Evolutionary conservation across 2,888 invertebrate species (phyloP).

Genomic region (Lamellibrachia satsuma): DNA sequence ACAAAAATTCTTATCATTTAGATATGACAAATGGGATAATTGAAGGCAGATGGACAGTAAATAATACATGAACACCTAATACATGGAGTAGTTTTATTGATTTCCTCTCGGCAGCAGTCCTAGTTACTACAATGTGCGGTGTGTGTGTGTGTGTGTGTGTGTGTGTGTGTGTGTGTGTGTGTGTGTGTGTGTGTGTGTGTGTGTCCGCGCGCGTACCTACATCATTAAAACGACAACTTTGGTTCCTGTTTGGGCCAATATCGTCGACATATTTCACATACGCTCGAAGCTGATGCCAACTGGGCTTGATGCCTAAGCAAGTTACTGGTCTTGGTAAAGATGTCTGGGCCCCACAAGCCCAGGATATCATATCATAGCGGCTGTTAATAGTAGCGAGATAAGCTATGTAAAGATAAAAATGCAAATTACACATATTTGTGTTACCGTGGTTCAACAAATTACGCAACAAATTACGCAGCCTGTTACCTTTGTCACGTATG

Average conservation of each 20-base stretch:
- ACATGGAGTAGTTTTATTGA: conserved; percentile 5
- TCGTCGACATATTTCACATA: too few species aligned
- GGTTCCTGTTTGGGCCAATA: background rate
- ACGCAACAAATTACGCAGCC: background rate
- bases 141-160: background rate
- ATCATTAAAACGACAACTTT: background rate
- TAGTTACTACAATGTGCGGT: background rate
- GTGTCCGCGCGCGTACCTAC: background rate
- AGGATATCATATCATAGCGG: background rate
- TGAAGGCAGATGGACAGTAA: background rate
- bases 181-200: background rate
- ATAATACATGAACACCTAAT: conserved; percentile 3
- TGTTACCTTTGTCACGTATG: background rate
- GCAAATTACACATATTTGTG: background rate
- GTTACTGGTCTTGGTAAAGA: background rate
- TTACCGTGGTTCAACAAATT: background rate
- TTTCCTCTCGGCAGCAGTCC: background rate
- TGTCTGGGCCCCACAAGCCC: background rate
- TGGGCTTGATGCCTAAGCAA: background rate
- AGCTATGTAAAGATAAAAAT: background rate
- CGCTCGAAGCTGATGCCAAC: too few species aligned
- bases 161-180: background rate
- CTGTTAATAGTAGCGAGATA: background rate
- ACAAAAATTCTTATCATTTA: background rate
- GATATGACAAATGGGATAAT: conserved; percentile 13